Percentiles rank a stretch among this genome's conserved stretches.
Evolutionary conservation across 2,888 invertebrate genomes (phyloP).

Genomic region (Cephus pulcher): DNA sequence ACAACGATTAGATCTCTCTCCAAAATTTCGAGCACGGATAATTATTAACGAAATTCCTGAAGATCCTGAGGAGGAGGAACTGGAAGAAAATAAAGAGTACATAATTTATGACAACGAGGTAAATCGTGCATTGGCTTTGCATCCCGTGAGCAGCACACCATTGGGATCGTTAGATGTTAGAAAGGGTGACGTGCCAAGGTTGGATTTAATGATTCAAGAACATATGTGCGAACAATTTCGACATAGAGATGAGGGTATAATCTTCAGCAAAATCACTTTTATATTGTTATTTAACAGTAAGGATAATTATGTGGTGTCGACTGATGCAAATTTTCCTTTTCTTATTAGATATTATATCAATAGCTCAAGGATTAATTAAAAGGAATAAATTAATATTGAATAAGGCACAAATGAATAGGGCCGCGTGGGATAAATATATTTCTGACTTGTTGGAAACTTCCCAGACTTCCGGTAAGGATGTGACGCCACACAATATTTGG

Average conservation of each 20-base stretch:
- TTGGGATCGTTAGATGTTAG: constrained; percentile 36
- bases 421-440: constrained; percentile 42
- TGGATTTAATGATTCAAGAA: constrained; percentile 37
- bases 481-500: constrained; percentile 30
- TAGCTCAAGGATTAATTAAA: constrained; percentile 33
- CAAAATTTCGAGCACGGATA: constrained; percentile 41
- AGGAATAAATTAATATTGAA: constrained; percentile 24
- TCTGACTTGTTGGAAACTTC: constrained; percentile 28
- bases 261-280: not conserved
- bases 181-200: constrained; percentile 27
- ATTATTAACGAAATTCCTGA: constrained; percentile 29
- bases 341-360: constrained; percentile 36
- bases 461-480: constrained; percentile 10
- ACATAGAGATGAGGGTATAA: constrained; percentile 43
- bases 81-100: constrained; percentile 26
- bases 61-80: constrained; percentile 27
- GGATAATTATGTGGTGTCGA: not conserved
- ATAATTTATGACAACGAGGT: constrained; percentile 33
- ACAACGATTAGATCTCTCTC: constrained; percentile 37
- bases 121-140: constrained; percentile 30
- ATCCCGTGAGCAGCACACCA: constrained; percentile 42
- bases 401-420: constrained; percentile 35
- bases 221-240: constrained; percentile 34
- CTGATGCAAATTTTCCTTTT: not conserved
- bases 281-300: not conserved